These are phyloP conservation scores for Bemisia tabaci DNA, from an alignment of 1,140 invertebrate species.

Conservation along the genomic window DNA sequence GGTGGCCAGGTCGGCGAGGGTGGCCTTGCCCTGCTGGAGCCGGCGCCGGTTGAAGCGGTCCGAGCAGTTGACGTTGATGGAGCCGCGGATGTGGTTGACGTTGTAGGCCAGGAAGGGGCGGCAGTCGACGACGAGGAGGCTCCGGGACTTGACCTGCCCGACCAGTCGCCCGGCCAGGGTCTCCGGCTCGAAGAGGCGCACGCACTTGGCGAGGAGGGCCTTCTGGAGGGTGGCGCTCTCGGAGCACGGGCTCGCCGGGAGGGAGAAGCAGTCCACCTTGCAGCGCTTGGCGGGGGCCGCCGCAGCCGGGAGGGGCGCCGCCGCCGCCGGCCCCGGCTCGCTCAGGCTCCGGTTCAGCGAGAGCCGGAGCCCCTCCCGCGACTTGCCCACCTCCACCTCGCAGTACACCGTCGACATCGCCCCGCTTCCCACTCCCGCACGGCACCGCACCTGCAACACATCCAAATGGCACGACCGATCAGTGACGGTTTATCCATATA, in stretches of 20 bases:
- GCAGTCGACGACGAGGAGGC: conserved; percentile 49
- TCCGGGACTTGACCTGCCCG: conserved; percentile 24
- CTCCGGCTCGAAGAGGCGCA: conserved; percentile 26
- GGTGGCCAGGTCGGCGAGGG: conserved; percentile 49
- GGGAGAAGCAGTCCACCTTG: conserved; percentile 40
- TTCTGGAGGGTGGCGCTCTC: conserved; percentile 39
- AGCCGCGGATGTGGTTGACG: conserved; percentile 50
- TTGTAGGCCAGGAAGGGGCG: conserved; percentile 59
- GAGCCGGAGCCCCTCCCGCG: conserved; percentile 41
- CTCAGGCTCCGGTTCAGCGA: conserved; percentile 43
- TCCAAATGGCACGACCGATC: conserved; percentile 9
- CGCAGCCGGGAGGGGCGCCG: conserved; percentile 10
- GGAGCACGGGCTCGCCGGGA: conserved; percentile 42
- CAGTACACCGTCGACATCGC: conserved; percentile 36
- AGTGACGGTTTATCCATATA: no score
- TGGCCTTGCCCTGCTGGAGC: conserved; percentile 50
- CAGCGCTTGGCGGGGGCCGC: conserved; percentile 35
- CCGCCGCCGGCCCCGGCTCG: conserved; percentile 37
- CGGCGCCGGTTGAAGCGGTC: conserved; percentile 55
- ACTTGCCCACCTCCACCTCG: conserved; percentile 35
- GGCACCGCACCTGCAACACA: conserved; percentile 7
- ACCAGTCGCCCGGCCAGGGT: conserved; percentile 22
- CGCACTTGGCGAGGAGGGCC: conserved; percentile 32
- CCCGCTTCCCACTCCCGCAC: not conserved
- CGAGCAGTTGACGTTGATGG: conserved; percentile 60